Evolutionary conservation across 1,140 invertebrate species (phyloP), one percentile per base, ranked within the genome.

Genomic region (Zaprionus gabonicus): DNA sequence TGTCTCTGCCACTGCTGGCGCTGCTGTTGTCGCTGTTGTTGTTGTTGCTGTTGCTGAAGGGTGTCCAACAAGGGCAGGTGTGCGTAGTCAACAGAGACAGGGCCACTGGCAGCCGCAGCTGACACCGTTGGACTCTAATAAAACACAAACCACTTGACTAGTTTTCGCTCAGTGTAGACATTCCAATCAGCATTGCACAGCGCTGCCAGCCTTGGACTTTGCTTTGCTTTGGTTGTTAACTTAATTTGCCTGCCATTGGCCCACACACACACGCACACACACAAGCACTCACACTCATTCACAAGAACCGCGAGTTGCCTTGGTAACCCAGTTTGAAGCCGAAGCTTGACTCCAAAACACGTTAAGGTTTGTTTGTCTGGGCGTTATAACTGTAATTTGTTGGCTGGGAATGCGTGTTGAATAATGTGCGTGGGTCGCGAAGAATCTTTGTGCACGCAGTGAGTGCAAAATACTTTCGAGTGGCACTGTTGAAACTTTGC

Each of bases 391-490:
- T 23, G 53, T 56, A n/a, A 56, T 28, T 58, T 34, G 28, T 58
- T 20, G 36, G 38, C 55, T 41, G 34, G 13, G 63, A 67, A 56
- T 57, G n/a, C 49, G 46, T 10, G 46, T 20, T 67, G 65, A 28
- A 41, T 28, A 58, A 25, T 51, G 44, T 41, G 38, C 38, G 38
- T 41, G 38, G 38, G 38, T 15, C 13, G 36, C 36, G 36, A 4
- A 15, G 36, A 38, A 38, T 38, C 36, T 38, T 34, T 34, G 31
- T 34, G 38, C 9, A 53, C 46, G 36, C 17, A 56, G 46, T 27
- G 62, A 71, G 70, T 75, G 67, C 66, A 53, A 70, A 75, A 58
- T 49, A 58, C 72, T 63, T 70, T 75, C 12, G 57, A 75, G 72
- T 63, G 41, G 10, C 65, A 38, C 31, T 34, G 65, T 75, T 76